phyloP scores from a whole-genome alignment of 2,113 vertebrate genomes.

The Bubo blakistoni region DNA sequence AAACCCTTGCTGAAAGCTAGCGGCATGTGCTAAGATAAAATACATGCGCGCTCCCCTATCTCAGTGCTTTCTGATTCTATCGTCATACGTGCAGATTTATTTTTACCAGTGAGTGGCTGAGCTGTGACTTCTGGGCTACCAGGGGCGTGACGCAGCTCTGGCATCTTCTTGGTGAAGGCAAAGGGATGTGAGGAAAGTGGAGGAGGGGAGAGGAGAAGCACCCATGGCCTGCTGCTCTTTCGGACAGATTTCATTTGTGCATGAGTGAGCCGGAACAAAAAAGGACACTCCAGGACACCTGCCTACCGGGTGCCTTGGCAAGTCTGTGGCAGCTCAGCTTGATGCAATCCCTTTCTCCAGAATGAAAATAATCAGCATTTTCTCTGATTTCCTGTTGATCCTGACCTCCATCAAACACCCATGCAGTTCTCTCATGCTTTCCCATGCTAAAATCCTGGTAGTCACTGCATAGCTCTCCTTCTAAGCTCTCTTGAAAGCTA shows the following conservation, averaged over 20 bases:
- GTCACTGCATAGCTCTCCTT: neutral
- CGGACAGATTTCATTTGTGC: neutral
- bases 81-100: neutral
- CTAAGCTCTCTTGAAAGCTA: neutral
- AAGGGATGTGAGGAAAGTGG: neutral
- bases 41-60: accelerated
- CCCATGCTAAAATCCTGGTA: neutral
- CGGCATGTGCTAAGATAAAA: neutral
- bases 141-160: accelerated
- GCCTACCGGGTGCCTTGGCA: neutral
- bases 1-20: neutral
- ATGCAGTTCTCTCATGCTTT: neutral
- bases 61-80: neutral
- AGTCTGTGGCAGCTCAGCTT: neutral
- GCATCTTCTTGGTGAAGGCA: neutral
- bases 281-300: accelerated
- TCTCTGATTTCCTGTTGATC: neutral
- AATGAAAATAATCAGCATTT: neutral
- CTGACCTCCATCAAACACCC: neutral
- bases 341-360: neutral
- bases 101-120: neutral
- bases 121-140: neutral
- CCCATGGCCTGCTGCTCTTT: neutral
- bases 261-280: neutral
- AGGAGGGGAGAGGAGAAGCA: neutral